Conservation (phyloP, 2,888 invertebrate species). For the Dynastes tityus region DNA sequence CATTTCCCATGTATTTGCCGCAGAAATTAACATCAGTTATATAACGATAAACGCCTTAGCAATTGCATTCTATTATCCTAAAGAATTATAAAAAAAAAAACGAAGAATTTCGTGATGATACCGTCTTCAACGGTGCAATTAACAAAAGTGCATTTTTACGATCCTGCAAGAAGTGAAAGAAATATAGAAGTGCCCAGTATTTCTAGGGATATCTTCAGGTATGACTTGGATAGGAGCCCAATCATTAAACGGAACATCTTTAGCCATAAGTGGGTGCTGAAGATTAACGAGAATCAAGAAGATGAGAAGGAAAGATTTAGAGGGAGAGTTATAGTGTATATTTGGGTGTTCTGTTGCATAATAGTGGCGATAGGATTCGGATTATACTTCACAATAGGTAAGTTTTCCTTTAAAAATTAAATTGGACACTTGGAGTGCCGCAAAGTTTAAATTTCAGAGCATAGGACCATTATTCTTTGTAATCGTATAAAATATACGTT, state of each 20-base stretch:
- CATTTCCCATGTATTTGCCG: conserved; percentile 10
- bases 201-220: conserved; percentile 61
- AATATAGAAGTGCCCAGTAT: conserved; percentile 62
- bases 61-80: neutral
- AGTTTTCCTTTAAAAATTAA: conserved; percentile 16
- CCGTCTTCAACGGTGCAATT: conserved; percentile 62
- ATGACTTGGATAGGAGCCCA: conserved; percentile 60
- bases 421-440: neutral
- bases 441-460: neutral
- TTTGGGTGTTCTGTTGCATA: conserved; percentile 63
- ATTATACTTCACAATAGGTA: conserved; percentile 55
- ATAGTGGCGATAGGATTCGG: conserved; percentile 63
- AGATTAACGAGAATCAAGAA: conserved; percentile 64
- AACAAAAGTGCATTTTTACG: conserved; percentile 67
- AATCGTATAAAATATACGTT: neutral
- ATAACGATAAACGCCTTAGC: neutral
- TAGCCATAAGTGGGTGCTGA: conserved; percentile 68
- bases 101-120: conserved; percentile 25
- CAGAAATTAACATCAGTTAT: conserved; percentile 7
- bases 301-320: conserved; percentile 54
- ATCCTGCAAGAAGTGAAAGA: conserved; percentile 58
- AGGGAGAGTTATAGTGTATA: conserved; percentile 59
- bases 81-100: neutral
- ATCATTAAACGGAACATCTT: conserved; percentile 67
- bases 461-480: neutral